Base-by-base conservation (phyloP, 2,113 vertebrate species). In the Oryzias celebensis region DNA sequence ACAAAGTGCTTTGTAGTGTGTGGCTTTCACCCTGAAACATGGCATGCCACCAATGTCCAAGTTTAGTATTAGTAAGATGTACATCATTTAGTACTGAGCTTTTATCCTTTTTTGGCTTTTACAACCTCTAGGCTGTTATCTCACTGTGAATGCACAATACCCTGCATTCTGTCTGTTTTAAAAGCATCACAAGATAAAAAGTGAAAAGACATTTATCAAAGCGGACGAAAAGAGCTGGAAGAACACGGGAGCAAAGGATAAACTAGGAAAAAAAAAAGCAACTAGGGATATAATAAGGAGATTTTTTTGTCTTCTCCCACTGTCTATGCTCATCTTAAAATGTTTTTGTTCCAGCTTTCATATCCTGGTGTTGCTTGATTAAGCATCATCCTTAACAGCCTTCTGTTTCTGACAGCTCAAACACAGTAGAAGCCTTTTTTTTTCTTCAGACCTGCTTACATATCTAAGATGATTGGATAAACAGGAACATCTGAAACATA, bases 361-460 rank as follows among this genome's bases (percentile, higher is more conserved):
- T 41, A 65, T 87, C 84, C 78, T 73, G 70, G 77, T 87, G 78
- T 68, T 82, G 66, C 63, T 44, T 2, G 73, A 77, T 75, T 69
- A 73, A 66, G 62, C 58, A 5, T 58, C 53, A 2, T 22, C 52
- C 77, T 65, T 63, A 44, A 55, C 54, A 62, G 13, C 67, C 85
- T 18, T 41, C 83, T 85, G 87, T 36, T 16, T 22, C 23, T 80
- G 87, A 84, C 87, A 88, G 76, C 66, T 78, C 14, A 46, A 74
- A 16, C 64, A 57, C 22, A 14, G 36, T 3, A 2, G 12, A 12
- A 60, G 51, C 59, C 54, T 62, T 24, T 28, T 44, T 16, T 26
- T 7, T 46, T 24, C 42, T 51, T 55, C 18, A 7, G 12, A 7
- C 61, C 23, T 22, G 0, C 1, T 26, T 56, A 16, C n/a, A 50